Evolutionary conservation across 2,888 invertebrate species (phyloP), one percentile per base, ranked within the genome.

Genomic region (Troides helena): DNA sequence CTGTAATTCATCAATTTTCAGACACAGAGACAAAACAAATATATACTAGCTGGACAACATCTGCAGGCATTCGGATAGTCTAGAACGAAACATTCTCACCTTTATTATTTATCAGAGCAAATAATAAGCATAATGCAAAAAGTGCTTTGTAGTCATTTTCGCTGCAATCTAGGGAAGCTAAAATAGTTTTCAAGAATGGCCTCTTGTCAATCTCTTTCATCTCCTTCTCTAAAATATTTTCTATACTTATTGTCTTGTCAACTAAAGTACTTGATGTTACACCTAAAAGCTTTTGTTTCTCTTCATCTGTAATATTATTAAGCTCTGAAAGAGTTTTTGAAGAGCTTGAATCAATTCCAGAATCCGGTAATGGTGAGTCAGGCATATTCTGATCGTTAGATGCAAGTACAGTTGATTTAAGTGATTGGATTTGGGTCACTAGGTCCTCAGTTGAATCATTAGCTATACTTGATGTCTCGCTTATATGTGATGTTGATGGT

Each of bases 131-230:
- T 21, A 99, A 93, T 5, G 97, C 96, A 85, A 99, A 97, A 71
- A 99, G 92, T 8, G 99, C 96, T 62, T 97, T 95, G 84, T 99
- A 99, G 92, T 99, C 99, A 87, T 99, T 99, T 82, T 98, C 98
- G 17, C 94, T 94, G 83, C 98, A 98, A 81, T 97, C 97, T 75
- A 99, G 92, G 0, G 98, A 96, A 77, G 96, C 96, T 72, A 98
- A 93, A 64, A 99, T 95, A 7, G 98, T 97, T 85, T 98, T 97
- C 75, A 99, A 92, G 89, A 99, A 99, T 0, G 98, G 97, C 78
- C 96, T 95, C 75, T 92, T 94, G 30, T 92, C 90, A 62, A 94
- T 86, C 58, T 93, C 91, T 70, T 81, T 89, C n/a, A 74, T 83
- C 72, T 92, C 88, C 69, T 74, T 87, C 53, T 90, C 91, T 72